Percentiles rank a stretch among this genome's conserved stretches.
These are phyloP conservation scores for Philaethria dido DNA, from an alignment of 2,888 invertebrate genomes.

Conservation along the genomic window DNA sequence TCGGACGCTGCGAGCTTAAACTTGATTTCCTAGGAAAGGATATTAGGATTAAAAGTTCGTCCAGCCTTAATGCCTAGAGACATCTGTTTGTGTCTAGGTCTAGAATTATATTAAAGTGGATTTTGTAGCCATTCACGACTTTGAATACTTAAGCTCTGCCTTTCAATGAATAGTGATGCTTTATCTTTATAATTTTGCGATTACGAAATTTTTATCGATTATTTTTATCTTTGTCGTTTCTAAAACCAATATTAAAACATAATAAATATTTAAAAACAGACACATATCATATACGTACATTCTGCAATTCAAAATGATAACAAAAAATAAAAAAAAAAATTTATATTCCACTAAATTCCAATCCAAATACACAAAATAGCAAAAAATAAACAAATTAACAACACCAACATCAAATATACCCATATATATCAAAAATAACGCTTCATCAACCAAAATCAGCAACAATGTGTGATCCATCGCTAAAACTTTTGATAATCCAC, in stretches of 20 bases:
- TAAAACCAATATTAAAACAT: neutral
- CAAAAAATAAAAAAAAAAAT: no score
- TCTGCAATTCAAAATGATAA: neutral
- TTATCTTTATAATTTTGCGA: neutral
- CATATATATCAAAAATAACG: no score
- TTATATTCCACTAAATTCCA: no score
- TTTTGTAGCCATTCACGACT: constrained; percentile 45
- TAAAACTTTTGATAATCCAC: constrained; percentile 47
- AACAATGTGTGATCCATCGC: constrained; percentile 33
- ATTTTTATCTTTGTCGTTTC: neutral
- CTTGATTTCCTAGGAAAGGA: constrained; percentile 77
- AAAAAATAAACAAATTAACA: no score
- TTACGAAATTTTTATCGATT: constrained; percentile 1
- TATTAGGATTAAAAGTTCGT: constrained; percentile 77
- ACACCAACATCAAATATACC: no score
- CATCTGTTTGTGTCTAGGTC: constrained; percentile 53
- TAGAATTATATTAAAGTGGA: constrained; percentile 50
- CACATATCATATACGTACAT: neutral
- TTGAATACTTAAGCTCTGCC: constrained; percentile 11
- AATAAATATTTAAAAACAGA: neutral
- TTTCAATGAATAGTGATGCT: constrained; percentile 6
- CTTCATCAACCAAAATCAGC: constrained; percentile 20
- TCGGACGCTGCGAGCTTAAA: constrained; percentile 67
- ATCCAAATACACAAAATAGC: no score
- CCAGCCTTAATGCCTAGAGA: constrained; percentile 61